Conservation (phyloP, 1,140 invertebrate genomes). For the Panagrolaimus sp. region DNA sequence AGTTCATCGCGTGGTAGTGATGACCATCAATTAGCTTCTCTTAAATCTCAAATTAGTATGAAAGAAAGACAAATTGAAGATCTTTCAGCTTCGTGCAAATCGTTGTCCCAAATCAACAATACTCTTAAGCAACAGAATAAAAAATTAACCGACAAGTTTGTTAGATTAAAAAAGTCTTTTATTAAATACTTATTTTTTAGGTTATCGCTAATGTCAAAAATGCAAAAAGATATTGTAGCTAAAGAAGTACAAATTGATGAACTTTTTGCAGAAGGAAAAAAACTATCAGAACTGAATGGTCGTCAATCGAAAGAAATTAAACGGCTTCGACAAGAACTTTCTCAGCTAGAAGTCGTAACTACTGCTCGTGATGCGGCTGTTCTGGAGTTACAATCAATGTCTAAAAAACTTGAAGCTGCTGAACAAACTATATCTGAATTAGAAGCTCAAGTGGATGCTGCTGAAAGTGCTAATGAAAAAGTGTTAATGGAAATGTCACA, state of each 20-base stretch:
- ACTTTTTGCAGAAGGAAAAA: slow-evolving; percentile 24
- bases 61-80: slow-evolving; percentile 9
- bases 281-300: slow-evolving; percentile 20
- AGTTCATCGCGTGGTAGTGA: neutral
- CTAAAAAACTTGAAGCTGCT: slow-evolving; percentile 18
- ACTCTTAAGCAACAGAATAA: slow-evolving; percentile 13
- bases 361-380: neutral
- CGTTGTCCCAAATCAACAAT: slow-evolving; percentile 2
- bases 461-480: slow-evolving; percentile 10
- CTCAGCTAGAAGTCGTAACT: neutral
- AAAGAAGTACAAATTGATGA: slow-evolving; percentile 18
- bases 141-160: slow-evolving; percentile 3
- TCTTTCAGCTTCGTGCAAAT: neutral
- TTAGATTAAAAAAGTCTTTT: neutral
- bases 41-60: slow-evolving; percentile 9
- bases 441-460: slow-evolving; percentile 1
- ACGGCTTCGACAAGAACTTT: slow-evolving; percentile 16
- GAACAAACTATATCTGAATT: slow-evolving; percentile 14
- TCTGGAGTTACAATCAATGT: neutral
- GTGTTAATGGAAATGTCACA: slow-evolving; percentile 6
- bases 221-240: slow-evolving; percentile 19
- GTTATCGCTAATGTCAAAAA: neutral
- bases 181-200: slow-evolving; percentile 11
- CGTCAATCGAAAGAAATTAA: slow-evolving; percentile 24
- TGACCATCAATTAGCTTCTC: neutral